Evolutionary conservation across 1,140 invertebrate genomes (phyloP).

Genomic region (Cydia amplana): DNA sequence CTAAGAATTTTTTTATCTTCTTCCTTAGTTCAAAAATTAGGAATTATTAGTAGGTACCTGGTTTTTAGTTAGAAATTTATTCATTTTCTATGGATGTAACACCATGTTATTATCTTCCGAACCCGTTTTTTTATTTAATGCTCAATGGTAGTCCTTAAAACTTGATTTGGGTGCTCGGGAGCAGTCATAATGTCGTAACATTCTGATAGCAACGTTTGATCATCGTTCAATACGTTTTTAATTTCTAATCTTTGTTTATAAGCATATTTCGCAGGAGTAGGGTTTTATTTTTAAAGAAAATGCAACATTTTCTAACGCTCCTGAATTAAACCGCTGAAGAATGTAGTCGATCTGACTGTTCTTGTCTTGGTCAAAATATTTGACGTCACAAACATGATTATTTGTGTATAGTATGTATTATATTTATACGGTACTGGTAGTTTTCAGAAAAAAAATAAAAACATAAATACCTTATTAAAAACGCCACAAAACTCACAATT

Average conservation of each 20-base stretch:
- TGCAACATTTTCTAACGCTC: too few relatives aligned
- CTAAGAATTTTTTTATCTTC: too few relatives aligned
- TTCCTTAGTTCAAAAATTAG: too few relatives aligned
- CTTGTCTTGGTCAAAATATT: too few relatives aligned
- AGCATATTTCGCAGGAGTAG: background rate
- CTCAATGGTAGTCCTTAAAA: background rate
- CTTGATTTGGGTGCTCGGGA: background rate
- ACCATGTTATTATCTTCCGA: background rate
- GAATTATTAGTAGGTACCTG: too few relatives aligned
- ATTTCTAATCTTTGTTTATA: background rate
- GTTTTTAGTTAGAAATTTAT: too few relatives aligned
- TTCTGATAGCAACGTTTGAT: background rate
- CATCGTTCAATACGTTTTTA: background rate
- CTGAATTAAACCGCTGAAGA: too few relatives aligned
- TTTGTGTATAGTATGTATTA: too few relatives aligned
- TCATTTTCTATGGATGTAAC: too few relatives aligned
- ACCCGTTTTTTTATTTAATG: background rate
- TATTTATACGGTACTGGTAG: too few relatives aligned
- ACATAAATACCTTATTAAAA: conserved; percentile 30
- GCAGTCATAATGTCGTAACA: background rate
- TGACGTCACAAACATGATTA: too few relatives aligned
- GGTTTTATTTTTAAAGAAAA: background rate
- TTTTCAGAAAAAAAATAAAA: background rate
- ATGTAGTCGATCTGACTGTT: too few relatives aligned
- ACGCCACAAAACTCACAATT: conserved; percentile 25